Percentiles rank a stretch among this genome's conserved stretches.
Evolutionary conservation across 2,888 invertebrate genomes (phyloP).

Genomic region (Tipula lateralis): DNA sequence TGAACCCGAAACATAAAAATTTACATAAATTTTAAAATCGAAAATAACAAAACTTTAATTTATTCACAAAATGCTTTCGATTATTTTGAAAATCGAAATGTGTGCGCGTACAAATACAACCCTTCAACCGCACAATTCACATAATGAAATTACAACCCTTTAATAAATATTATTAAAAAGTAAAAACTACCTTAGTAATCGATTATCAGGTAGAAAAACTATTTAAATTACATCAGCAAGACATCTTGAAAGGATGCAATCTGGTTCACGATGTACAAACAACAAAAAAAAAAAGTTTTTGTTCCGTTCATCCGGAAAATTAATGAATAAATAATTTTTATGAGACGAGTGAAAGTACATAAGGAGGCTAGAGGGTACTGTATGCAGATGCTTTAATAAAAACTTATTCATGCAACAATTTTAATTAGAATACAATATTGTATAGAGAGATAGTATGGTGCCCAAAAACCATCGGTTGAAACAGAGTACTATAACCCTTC

Average conservation of each 20-base stretch:
- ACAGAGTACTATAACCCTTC: not conserved
- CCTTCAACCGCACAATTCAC: not conserved
- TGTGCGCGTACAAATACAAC: not conserved
- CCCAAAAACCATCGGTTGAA: not conserved
- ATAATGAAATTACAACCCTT: not conserved
- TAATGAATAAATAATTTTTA: conserved; percentile 4
- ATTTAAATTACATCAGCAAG: conserved; percentile 19
- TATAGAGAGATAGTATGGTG: not conserved
- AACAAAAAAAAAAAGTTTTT: not conserved
- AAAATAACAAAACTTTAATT: not conserved
- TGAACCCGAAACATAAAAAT: not conserved
- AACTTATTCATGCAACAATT: conserved; percentile 19
- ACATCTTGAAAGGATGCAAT: conserved; percentile 1
- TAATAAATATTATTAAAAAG: not conserved
- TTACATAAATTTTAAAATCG: conserved; percentile 24
- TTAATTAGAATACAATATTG: not conserved
- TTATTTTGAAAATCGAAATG: not conserved
- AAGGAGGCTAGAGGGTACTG: not conserved
- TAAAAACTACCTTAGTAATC: not conserved
- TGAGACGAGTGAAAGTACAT: not conserved
- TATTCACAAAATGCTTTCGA: not conserved
- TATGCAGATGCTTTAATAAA: conserved; percentile 24
- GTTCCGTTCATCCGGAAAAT: conserved; percentile 11
- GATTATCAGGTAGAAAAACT: conserved; percentile 11
- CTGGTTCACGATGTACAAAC: not conserved